phyloP scores from a whole-genome alignment of 2,113 vertebrate species.

The Carollia perspicillata region DNA sequence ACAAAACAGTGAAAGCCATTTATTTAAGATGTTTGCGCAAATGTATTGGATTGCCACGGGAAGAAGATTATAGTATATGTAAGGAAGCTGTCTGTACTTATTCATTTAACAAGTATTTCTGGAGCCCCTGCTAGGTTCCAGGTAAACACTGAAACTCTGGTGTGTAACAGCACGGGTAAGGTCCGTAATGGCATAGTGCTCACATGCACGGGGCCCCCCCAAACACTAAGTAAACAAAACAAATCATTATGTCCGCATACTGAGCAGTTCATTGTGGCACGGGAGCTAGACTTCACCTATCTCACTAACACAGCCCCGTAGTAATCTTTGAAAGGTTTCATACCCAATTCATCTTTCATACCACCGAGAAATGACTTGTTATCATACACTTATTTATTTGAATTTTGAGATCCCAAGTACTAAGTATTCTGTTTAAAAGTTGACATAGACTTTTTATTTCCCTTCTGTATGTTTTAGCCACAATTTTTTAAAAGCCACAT shows the following conservation, averaged over 20 bases:
- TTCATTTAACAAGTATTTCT: not conserved
- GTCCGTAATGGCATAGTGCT: not conserved
- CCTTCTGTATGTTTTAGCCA: not conserved
- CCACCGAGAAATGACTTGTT: not conserved
- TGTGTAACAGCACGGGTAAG: not conserved
- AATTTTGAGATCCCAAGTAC: not conserved
- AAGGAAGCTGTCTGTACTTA: not conserved
- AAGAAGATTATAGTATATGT: not conserved
- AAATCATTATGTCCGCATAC: not conserved
- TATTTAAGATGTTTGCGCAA: not conserved
- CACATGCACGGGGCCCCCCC: not conserved
- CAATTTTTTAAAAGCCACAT: not conserved
- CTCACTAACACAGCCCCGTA: not conserved
- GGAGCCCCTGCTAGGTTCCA: not conserved
- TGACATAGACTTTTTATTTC: not conserved
- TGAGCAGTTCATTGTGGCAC: not conserved
- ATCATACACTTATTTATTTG: not conserved
- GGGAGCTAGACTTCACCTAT: not conserved
- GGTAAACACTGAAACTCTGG: not conserved
- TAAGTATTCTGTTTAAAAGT: constrained; percentile 13
- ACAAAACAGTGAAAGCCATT: not conserved
- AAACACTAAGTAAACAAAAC: not conserved
- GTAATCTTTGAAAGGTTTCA: not conserved
- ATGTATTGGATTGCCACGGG: not conserved
- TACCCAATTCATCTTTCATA: not conserved